Conservation (phyloP, 2,888 invertebrate species). For the Synanthedon vespiformis region DNA sequence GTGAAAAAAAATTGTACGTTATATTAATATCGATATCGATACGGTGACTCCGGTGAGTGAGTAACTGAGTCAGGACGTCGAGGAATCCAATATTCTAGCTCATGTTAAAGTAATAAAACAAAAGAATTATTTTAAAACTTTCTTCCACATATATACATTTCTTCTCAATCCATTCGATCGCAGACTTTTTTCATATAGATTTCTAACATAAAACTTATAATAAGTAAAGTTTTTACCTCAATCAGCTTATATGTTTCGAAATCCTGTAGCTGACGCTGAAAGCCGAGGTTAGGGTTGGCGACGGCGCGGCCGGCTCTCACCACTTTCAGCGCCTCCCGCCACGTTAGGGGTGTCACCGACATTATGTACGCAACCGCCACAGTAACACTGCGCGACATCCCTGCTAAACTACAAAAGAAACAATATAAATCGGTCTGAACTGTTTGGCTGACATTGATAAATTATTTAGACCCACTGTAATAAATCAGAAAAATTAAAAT, state of each 20-base stretch:
- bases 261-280: constrained; percentile 93
- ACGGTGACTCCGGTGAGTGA: too few relatives aligned
- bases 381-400: constrained; percentile 96
- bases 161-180: too few relatives aligned
- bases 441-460: neutral
- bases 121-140: too few relatives aligned
- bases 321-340: constrained; percentile 94
- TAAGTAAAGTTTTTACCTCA: constrained; percentile 68
- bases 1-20: too few relatives aligned
- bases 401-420: constrained; percentile 79
- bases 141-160: too few relatives aligned
- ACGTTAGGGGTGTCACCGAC: constrained; percentile 89
- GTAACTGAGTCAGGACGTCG: too few relatives aligned
- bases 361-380: constrained; percentile 97
- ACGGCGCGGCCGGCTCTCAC: constrained; percentile 91
- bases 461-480: neutral
- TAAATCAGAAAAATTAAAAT: too few relatives aligned
- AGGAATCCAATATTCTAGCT: too few relatives aligned
- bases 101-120: too few relatives aligned
- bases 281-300: constrained; percentile 96
- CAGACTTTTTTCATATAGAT: too few relatives aligned
- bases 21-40: too few relatives aligned
- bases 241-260: constrained; percentile 84
- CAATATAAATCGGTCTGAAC: neutral
- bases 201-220: too few relatives aligned